phyloP scores from a whole-genome alignment of 1,140 invertebrate genomes.

The Drosophila parabipectinata region DNA sequence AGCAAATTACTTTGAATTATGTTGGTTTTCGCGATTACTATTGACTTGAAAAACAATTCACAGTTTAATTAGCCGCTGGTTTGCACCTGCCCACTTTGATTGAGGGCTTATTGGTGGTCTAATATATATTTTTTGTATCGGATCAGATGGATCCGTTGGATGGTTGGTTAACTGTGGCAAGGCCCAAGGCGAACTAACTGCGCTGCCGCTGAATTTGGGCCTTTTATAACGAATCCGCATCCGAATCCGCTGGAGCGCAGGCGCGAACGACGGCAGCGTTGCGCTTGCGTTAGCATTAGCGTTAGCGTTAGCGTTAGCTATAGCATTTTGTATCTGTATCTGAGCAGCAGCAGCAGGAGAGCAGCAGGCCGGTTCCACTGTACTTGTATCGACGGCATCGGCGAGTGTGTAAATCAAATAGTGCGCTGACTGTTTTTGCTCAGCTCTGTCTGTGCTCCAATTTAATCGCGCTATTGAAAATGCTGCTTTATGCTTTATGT shows the following conservation, averaged over 20 bases:
- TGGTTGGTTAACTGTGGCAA: constrained; percentile 53
- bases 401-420: constrained; percentile 71
- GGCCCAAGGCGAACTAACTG: constrained; percentile 76
- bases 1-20: constrained; percentile 59
- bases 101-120: constrained; percentile 24
- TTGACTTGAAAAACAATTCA: constrained; percentile 53
- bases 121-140: constrained; percentile 19
- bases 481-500: constrained; percentile 57
- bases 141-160: constrained; percentile 17
- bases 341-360: constrained; percentile 13
- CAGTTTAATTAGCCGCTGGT: constrained; percentile 56
- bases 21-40: constrained; percentile 48
- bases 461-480: constrained; percentile 66
- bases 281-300: constrained; percentile 22
- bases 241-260: constrained; percentile 31
- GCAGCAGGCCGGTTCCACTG: constrained; percentile 20
- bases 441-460: constrained; percentile 55
- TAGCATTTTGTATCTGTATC: constrained; percentile 11
- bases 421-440: constrained; percentile 41
- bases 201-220: constrained; percentile 65
- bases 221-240: constrained; percentile 72
- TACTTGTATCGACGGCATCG: constrained; percentile 22
- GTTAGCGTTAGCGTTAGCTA: constrained; percentile 4
- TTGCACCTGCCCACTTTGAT: constrained; percentile 56
- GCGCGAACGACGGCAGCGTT: constrained; percentile 28